Percentiles rank a stretch among this genome's conserved stretches.
Evolutionary conservation across 1,140 invertebrate genomes (phyloP).

Genomic region (Camponotus pennsylvanicus): DNA sequence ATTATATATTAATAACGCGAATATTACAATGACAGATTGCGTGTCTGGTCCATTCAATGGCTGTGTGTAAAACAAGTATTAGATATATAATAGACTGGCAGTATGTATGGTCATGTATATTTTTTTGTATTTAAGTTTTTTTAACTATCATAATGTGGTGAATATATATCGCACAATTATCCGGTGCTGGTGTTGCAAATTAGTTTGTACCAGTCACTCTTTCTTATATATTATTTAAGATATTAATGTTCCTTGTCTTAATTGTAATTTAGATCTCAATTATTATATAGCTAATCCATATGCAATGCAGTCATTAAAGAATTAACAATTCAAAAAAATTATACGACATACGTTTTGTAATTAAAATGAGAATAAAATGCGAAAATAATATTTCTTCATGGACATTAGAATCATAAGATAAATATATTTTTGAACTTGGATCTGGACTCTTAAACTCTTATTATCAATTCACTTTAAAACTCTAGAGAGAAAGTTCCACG

Average conservation of each 20-base stretch:
- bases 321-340: neutral
- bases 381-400: neutral
- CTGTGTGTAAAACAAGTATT: neutral
- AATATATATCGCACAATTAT: neutral
- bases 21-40: neutral
- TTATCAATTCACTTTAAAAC: neutral
- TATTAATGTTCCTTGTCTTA: neutral
- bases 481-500: neutral
- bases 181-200: neutral
- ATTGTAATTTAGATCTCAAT: neutral
- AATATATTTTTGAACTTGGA: neutral
- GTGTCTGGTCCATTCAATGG: neutral
- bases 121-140: neutral
- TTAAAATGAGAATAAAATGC: neutral
- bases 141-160: neutral
- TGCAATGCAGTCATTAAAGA: neutral
- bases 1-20: slow-evolving; percentile 25
- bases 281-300: neutral
- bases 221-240: neutral
- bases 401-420: neutral
- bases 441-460: neutral
- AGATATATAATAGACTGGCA: neutral
- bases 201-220: neutral
- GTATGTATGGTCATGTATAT: neutral
- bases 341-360: neutral